phyloP scores from a whole-genome alignment of 2,113 vertebrate genomes.

The Strix uralensis region DNA sequence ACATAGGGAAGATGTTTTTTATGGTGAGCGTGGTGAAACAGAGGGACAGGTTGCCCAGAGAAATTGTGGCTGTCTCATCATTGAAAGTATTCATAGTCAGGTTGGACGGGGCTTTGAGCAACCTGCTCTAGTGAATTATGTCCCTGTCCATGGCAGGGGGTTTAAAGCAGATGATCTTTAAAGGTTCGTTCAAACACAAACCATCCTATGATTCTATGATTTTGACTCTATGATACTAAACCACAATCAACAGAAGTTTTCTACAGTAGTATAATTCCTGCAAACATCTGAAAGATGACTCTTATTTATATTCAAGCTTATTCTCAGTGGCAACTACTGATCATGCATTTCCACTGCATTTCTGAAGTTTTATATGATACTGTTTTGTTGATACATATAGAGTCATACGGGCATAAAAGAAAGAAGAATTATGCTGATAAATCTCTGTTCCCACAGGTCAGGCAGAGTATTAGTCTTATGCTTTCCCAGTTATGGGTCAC shows the following conservation, averaged over 20 bases:
- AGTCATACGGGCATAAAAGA: neutral
- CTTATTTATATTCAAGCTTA: neutral
- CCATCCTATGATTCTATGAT: neutral
- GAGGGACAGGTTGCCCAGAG: neutral
- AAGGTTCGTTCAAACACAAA: neutral
- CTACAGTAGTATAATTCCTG: neutral
- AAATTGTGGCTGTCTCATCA: neutral
- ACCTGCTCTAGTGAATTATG: neutral
- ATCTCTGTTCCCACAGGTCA: neutral
- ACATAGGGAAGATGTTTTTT: neutral
- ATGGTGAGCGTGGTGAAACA: fast-evolving
- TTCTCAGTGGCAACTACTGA: neutral
- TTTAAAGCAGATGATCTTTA: neutral
- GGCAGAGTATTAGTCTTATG: neutral
- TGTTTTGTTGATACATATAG: neutral
- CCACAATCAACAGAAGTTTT: neutral
- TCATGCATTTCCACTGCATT: neutral
- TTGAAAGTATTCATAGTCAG: neutral
- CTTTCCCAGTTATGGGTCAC: neutral
- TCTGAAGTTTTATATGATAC: neutral
- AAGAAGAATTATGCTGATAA: neutral
- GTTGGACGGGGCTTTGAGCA: neutral
- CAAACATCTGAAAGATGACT: neutral
- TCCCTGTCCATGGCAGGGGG: fast-evolving
- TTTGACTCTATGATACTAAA: neutral